These are phyloP conservation scores for Anabas testudineus DNA, from an alignment of 2,797 vertebrate species.

Conservation along the genomic window DNA sequence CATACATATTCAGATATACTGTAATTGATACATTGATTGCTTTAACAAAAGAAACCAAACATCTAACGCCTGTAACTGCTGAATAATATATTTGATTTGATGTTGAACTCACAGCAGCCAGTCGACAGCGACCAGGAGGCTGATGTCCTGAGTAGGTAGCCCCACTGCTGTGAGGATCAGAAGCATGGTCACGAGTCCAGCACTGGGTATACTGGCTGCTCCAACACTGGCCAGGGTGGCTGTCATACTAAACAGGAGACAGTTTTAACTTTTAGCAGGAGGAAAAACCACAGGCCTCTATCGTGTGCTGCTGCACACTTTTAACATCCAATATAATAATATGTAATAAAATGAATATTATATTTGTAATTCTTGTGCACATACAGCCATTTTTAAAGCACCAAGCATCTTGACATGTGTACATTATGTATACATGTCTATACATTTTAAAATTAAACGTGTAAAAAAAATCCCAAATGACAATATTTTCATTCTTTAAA, in stretches of 20 bases:
- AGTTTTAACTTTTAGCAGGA: conserved; percentile 49
- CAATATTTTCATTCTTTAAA: no score
- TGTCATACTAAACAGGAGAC: conserved; percentile 87
- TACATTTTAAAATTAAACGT: no score
- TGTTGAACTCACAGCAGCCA: conserved; percentile 95
- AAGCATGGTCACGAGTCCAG: conserved; percentile 98
- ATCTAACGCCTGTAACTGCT: not conserved
- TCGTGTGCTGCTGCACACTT: no score
- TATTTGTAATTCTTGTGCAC: no score
- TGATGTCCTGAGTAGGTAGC: conserved; percentile 97
- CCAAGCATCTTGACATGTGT: no score
- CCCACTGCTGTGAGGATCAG: conserved; percentile 98
- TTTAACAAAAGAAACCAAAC: not conserved
- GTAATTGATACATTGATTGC: no score
- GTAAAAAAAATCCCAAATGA: no score
- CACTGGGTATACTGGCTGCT: conserved; percentile 98
- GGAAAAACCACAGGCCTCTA: not conserved
- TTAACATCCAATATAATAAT: not conserved
- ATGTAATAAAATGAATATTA: not conserved
- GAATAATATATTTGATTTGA: conserved; percentile 3
- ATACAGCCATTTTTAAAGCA: no score
- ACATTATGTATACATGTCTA: no score
- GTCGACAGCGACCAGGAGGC: conserved; percentile 96
- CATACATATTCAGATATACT: not conserved
- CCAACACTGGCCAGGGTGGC: conserved; percentile 97